Conservation (phyloP, 2,888 invertebrate species). For the Hypomecis atomaria region DNA sequence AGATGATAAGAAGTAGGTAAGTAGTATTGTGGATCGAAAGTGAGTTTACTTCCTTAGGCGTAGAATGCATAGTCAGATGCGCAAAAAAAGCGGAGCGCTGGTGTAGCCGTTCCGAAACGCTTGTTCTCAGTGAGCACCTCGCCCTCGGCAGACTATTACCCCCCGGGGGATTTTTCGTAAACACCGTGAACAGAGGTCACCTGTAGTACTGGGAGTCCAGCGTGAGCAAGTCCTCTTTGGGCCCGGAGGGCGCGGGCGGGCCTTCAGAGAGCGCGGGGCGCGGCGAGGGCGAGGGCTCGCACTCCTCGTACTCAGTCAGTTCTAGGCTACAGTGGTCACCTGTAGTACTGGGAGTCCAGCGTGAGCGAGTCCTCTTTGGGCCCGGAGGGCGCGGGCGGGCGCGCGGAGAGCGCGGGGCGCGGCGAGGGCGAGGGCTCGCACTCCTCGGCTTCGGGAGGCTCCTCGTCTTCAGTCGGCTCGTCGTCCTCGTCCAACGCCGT, state of each 20-base stretch:
- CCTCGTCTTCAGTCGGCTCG: conserved; percentile 61
- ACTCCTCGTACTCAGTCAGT: conserved; percentile 59
- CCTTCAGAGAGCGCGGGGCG: conserved; percentile 69
- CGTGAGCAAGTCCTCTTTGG: conserved; percentile 65
- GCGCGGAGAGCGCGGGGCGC: conserved; percentile 69
- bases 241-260: conserved; percentile 61
- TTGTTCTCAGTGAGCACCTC: no score
- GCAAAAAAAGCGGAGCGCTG: no score
- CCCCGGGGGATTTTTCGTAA: no score
- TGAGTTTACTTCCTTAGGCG: no score
- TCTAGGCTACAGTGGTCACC: conserved; percentile 65
- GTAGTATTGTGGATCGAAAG: no score
- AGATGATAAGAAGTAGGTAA: no score
- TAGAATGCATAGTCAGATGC: no score
- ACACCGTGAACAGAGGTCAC: conserved; percentile 62
- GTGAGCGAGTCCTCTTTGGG: conserved; percentile 67
- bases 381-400: conserved; percentile 60
- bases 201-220: conserved; percentile 77
- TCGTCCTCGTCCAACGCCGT: conserved; percentile 65
- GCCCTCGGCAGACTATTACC: no score
- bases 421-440: conserved; percentile 72
- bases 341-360: conserved; percentile 75
- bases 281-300: conserved; percentile 70
- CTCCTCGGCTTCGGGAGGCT: conserved; percentile 57
- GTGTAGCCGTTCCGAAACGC: no score